Evolutionary conservation across 2,113 vertebrate genomes (phyloP).

Genomic region (Camelus bactrianus): DNA sequence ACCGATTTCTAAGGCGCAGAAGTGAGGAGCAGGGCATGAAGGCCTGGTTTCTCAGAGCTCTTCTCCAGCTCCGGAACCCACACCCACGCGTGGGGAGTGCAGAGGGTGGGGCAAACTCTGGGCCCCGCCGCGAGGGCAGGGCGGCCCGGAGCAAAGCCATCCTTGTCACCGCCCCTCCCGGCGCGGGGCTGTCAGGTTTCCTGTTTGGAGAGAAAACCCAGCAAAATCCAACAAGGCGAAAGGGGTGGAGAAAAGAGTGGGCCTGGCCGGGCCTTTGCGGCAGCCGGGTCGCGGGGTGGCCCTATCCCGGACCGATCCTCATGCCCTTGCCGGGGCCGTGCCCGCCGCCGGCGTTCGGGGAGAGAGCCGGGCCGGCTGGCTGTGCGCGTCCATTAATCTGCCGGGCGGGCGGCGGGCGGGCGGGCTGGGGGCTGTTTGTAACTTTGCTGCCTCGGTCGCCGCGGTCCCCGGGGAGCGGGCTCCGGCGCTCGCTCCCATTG

Average conservation of each 20-base stretch:
- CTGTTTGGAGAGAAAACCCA: conserved; percentile 51
- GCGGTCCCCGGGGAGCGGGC: conserved; percentile 90
- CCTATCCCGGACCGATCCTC: neutral
- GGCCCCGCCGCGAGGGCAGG: neutral
- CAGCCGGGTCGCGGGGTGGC: neutral
- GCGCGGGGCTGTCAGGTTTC: conserved; percentile 64
- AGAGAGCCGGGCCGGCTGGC: conserved; percentile 66
- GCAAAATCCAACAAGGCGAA: conserved; percentile 50
- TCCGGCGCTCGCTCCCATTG: conserved; percentile 93
- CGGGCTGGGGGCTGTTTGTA: conserved; percentile 87
- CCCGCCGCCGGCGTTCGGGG: conserved; percentile 55
- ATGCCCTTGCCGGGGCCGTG: conserved; percentile 3
- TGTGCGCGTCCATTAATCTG: conserved; percentile 82
- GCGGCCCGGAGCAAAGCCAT: neutral
- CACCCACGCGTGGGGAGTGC: neutral
- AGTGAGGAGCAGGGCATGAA: neutral
- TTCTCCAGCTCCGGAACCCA: neutral
- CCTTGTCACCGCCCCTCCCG: conserved; percentile 26
- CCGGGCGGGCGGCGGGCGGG: conserved; percentile 71
- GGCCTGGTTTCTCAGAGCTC: conserved; percentile 22
- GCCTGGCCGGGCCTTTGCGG: conserved; percentile 39
- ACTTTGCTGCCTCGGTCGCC: conserved; percentile 92
- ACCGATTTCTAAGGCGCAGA: neutral
- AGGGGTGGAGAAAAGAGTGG: neutral
- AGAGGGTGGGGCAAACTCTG: conserved; percentile 21